phyloP scores from a whole-genome alignment of 2,797 vertebrate genomes.

The Clarias pachynema region DNA sequence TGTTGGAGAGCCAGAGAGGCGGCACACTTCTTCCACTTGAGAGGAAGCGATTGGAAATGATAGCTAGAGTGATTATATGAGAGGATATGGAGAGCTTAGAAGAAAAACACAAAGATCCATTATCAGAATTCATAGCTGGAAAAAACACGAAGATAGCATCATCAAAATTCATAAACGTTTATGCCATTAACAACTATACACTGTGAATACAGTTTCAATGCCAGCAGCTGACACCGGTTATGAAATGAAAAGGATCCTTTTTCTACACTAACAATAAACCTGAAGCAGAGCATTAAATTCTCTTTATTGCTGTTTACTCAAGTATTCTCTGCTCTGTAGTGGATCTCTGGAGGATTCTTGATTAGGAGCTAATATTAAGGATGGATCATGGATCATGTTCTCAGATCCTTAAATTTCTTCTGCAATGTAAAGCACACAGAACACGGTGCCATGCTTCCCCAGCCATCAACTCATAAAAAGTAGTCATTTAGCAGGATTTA shows the following conservation, averaged over 20 bases:
- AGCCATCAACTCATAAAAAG: conserved; percentile 38
- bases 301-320: neutral
- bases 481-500: conserved; percentile 35
- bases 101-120: conserved; percentile 6
- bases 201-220: neutral
- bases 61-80: conserved; percentile 28
- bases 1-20: conserved; percentile 20
- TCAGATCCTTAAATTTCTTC: conserved; percentile 7
- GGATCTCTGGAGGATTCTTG: neutral
- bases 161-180: neutral
- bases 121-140: conserved; percentile 9
- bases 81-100: conserved; percentile 19
- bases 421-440: conserved; percentile 29
- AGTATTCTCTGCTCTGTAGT: too few species aligned
- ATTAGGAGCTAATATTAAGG: conserved; percentile 19
- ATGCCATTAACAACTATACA: neutral
- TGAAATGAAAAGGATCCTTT: neutral
- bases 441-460: conserved; percentile 12
- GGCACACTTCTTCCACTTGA: conserved; percentile 20
- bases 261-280: neutral
- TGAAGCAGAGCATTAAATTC: neutral
- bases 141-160: neutral
- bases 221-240: neutral
- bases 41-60: conserved; percentile 32
- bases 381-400: conserved; percentile 2